These are phyloP conservation scores for Pollenia griseotomentosa DNA, from an alignment of 2,888 invertebrate species.

Conservation along the genomic window DNA sequence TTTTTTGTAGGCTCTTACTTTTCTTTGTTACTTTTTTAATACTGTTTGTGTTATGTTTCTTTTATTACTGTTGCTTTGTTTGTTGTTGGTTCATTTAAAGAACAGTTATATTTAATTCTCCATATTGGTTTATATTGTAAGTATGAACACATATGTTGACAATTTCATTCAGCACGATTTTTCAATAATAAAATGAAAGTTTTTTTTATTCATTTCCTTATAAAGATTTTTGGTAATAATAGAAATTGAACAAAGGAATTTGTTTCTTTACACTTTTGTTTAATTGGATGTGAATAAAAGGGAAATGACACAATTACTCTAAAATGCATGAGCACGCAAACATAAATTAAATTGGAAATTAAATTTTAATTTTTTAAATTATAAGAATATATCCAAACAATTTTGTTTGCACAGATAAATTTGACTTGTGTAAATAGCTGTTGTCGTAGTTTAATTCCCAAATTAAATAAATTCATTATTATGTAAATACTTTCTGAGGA, in stretches of 20 bases:
- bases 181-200: conserved; percentile 51
- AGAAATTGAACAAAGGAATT: neutral
- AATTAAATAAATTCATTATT: too few species aligned
- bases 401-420: too few species aligned
- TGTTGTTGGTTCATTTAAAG: conserved; percentile 10
- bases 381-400: too few species aligned
- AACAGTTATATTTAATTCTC: neutral
- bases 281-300: neutral
- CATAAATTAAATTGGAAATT: neutral
- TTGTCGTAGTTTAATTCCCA: too few species aligned
- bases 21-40: neutral
- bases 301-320: conserved; percentile 5
- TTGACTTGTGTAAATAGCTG: too few species aligned
- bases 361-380: too few species aligned
- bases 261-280: neutral
- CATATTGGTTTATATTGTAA: neutral
- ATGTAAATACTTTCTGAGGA: too few species aligned
- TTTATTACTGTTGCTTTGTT: neutral
- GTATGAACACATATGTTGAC: neutral
- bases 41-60: neutral
- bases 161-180: conserved; percentile 9
- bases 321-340: neutral
- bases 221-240: conserved; percentile 20
- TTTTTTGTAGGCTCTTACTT: neutral
- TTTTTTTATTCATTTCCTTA: conserved; percentile 41